Evolutionary conservation across 2,113 vertebrate species (phyloP).

Genomic region (Psilopsiagon aymara): DNA sequence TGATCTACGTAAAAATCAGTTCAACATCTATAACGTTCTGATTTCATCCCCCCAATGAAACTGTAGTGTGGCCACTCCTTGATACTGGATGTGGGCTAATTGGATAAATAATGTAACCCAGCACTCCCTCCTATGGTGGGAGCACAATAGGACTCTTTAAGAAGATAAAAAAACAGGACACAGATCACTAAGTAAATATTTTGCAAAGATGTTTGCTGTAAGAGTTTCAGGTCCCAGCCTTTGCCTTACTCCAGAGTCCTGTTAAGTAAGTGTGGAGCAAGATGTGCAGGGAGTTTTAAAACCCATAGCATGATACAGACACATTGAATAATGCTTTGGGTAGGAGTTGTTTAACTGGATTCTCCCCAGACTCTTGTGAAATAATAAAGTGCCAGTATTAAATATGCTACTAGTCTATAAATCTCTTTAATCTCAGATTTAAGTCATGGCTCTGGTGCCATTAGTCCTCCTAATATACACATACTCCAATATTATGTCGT

Average conservation of each 20-base stretch:
- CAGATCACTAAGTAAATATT: conserved; percentile 9
- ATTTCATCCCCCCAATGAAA: not conserved
- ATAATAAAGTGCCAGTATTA: not conserved
- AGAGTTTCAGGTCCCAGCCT: not conserved
- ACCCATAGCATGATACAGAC: not conserved
- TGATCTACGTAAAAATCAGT: not conserved
- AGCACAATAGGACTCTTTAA: not conserved
- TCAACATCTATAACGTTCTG: not conserved
- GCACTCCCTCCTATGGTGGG: not conserved
- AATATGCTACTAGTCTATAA: not conserved
- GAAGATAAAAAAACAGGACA: not conserved
- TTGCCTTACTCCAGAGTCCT: not conserved
- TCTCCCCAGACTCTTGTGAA: not conserved
- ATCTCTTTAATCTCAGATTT: not conserved
- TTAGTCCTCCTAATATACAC: not conserved
- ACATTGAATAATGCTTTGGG: not conserved
- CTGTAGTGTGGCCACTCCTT: not conserved
- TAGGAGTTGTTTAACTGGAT: not conserved
- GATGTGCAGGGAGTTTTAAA: not conserved
- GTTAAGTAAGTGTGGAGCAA: not conserved
- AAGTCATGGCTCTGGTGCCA: not conserved
- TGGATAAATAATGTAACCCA: not conserved
- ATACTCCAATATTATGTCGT: not conserved
- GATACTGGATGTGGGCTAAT: not conserved
- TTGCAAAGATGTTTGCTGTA: not conserved